Percentiles rank a stretch among this genome's conserved stretches.
These are phyloP conservation scores for Otus sunia DNA, from an alignment of 2,113 vertebrate species.

Conservation along the genomic window DNA sequence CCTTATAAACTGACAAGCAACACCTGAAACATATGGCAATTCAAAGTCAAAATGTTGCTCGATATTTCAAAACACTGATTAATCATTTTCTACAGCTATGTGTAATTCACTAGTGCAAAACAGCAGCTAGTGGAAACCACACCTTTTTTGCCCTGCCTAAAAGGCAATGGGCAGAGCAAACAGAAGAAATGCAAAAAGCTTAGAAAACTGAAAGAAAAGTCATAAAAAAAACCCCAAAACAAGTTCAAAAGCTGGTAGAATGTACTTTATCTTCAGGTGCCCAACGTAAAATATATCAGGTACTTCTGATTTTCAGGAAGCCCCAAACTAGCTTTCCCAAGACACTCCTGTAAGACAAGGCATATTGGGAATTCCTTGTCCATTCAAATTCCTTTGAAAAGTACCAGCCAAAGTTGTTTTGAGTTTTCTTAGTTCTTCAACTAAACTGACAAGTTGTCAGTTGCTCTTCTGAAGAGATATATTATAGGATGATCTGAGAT, in stretches of 20 bases:
- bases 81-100: not conserved
- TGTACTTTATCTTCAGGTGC: not conserved
- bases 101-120: not conserved
- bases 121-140: not conserved
- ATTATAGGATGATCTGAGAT: not conserved
- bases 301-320: not conserved
- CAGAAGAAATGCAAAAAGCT: not conserved
- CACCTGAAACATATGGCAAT: not conserved
- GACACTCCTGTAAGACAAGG: not conserved
- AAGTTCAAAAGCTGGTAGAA: not conserved
- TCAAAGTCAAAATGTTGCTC: not conserved
- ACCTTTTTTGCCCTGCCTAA: not conserved
- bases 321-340: not conserved
- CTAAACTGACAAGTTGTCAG: not conserved
- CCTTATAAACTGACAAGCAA: not conserved
- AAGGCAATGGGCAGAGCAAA: not conserved
- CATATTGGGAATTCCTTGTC: not conserved
- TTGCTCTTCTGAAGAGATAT: not conserved
- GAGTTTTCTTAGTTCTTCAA: not conserved
- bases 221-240: fast-evolving
- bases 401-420: fast-evolving
- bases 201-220: not conserved
- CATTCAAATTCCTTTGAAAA: not conserved
- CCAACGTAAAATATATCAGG: not conserved
- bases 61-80: not conserved